Evolutionary conservation across 2,888 invertebrate genomes (phyloP), one percentile per base, ranked within the genome.

Genomic region (Kryphioiulus occultus): DNA sequence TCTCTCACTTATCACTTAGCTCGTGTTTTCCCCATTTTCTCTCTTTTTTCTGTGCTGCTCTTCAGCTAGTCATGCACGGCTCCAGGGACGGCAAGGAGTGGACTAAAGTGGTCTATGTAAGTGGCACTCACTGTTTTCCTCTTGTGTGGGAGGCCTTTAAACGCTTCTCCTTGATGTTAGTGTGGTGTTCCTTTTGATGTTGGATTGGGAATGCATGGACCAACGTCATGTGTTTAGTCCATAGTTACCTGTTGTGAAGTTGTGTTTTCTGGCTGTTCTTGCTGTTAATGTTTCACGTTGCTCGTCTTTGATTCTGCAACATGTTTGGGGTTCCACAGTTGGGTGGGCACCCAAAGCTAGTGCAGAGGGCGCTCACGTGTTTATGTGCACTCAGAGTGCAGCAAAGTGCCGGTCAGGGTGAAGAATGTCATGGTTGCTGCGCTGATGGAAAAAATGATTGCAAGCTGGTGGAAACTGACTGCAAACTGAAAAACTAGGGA

Each of bases 71-170:
- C 83, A 82, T 88, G 86, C 86, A 85, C 44, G 87, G 78, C 78
- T 59, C 82, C 30, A 39, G 84, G 42, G 89, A 89, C 85, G 86
- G 87, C 87, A 85, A 86, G 30, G 88, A 88, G 22, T 89, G 88
- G 88, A 88, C 88, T 30, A 88, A 88, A 86, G 88, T 88, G 85
- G 88, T 88, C 78, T 88, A 88, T 85, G 88, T 88, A 88, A 88
- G 88, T 88, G 59, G 30, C 85, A 82, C 82, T 82, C 82, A 82
- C 82, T 82, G 82, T 82, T 82, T 30, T 82, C 26, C 82, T 82
- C 30, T 82, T 47, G 47, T 17, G 17, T 17, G 47, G 19, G 17
- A 47, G 47, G 47, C 47, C 47, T 47, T 82, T 22, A 82, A 5
- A 12, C 32, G 26, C 82, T 82, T 82, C 82, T 22, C 82, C 82